Evolutionary conservation across 2,797 vertebrate genomes (phyloP), one percentile per base, ranked within the genome.

Genomic region (Potorous gilbertii): DNA sequence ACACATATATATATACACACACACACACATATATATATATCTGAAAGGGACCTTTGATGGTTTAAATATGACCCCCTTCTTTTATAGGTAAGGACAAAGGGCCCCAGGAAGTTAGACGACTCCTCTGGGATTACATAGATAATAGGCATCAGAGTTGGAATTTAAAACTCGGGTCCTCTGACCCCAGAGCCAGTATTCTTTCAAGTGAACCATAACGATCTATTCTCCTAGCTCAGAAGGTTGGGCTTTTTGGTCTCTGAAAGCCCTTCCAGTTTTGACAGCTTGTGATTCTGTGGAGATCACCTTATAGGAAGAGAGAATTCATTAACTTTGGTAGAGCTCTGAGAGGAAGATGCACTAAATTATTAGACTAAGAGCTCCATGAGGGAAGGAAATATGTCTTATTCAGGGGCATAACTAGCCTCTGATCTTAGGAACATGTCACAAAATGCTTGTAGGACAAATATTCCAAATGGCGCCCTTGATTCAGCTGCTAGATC

Each of bases 261-360:
- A 81, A 81, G 40, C 18, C 29, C 74, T 24, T 74, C 66, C 66
- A 74, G 5, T 5, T 74, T 46, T 81, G 74, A 10, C 46, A 81
- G 24, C 40, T 81, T 81, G 74, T 10, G 40, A 46, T 81, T 81
- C 40, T 24, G 40, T 46, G 21, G 21, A 46, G 40, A 81, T 46
- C 92, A 62, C 21, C 40, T 91, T 59, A 1, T 46, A 52, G 34
- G 40, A 31, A 55, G 81, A 54, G 46, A 28, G 29, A 94, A 74
- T 93, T 50, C 74, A 94, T 2, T 90, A 59, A 96, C 92, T 29
- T 93, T 90, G 1, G 6, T 92, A 93, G 95, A 90, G 46, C 46
- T 54, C 21, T 92, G 40, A 66, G 81, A 97, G 91, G 56, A 90
- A 96, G 27, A 91, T 90, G 16, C 55, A 56, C 54, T 59, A 66